Evolutionary conservation across 2,113 vertebrate genomes (phyloP).

Genomic region (Neogale vison): DNA sequence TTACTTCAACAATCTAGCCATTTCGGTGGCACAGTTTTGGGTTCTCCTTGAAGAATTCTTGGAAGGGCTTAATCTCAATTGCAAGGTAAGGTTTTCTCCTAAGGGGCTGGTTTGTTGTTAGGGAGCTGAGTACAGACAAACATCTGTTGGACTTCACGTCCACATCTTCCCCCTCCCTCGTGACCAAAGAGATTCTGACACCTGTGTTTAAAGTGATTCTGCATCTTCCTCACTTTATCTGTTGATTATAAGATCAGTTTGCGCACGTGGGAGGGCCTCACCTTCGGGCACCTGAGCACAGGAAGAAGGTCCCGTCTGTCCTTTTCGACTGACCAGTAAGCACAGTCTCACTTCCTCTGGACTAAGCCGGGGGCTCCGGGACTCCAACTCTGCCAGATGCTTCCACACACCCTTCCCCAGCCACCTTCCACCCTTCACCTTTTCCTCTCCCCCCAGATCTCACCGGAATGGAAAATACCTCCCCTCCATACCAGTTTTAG

Average conservation of each 20-base stretch:
- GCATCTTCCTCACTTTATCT: conserved; percentile 74
- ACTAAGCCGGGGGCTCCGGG: not conserved
- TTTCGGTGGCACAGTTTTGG: conserved; percentile 93
- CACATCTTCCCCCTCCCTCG: conserved; percentile 85
- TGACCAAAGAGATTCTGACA: conserved; percentile 94
- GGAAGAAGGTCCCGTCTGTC: not conserved
- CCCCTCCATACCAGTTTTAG: not conserved
- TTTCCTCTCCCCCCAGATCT: not conserved
- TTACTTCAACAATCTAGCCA: conserved; percentile 95
- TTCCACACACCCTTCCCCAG: not conserved
- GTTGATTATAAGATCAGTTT: not conserved
- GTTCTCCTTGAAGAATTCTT: conserved; percentile 86
- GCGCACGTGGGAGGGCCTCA: not conserved
- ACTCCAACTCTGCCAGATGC: not conserved
- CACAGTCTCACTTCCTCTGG: not conserved
- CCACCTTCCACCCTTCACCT: not conserved
- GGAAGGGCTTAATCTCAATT: conserved; percentile 83
- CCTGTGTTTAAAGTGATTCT: conserved; percentile 95
- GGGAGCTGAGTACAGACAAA: conserved; percentile 84
- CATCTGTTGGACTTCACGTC: conserved; percentile 86
- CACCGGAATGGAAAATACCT: not conserved
- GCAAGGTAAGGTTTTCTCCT: conserved; percentile 85
- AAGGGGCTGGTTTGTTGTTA: conserved; percentile 84
- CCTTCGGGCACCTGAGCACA: not conserved
- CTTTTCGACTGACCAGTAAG: not conserved